Evolutionary conservation across 2,113 vertebrate genomes (phyloP), one percentile per base, ranked within the genome.

Genomic region (Salvelinus fontinalis): DNA sequence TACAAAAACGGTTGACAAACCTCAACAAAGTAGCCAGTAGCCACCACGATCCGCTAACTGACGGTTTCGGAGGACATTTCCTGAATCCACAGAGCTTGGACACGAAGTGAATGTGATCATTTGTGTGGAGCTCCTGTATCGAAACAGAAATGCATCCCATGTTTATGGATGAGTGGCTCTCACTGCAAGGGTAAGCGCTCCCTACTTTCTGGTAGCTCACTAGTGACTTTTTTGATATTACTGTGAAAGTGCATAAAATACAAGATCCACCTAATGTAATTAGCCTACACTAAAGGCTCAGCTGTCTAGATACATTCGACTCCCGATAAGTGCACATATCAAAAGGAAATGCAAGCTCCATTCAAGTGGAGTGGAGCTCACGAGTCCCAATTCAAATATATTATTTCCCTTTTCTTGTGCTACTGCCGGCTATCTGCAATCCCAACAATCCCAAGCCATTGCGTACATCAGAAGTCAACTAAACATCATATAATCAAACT

Each of bases 1-100:
- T 29, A 57, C 67, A 68, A 79, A 74, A 79, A 26, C 64, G 67
- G 72, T 74, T 79, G 29, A 79, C 77, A 79, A 79, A 79, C 77
- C 77, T 79, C 68, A 51, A 69, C 54, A 74, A 79, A 79, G 76
- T 62, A 62, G 59, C 59, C 59, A 68, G 67, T 70, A 62, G 75
- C 72, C 72, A 79, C 59, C 67, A 70, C 64, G 71, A 74, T 74
- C 71, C 66, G 66, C 65, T 74, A 74, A 73, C 77, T 69, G 39
- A 68, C 24, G 64, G 49, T 60, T 79, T 62, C 73, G 72, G 44
- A 65, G 71, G 67, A 64, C 77, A 70, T 75, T 74, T 69, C 54
- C 72, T 69, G 67, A 79, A 79, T 79, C 77, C 77, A 79, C 77
- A 79, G 72, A 70, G 77, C 77, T 79, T 79, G 72, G 67, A 79